These are phyloP conservation scores for Eulithis testata DNA, from an alignment of 2,888 invertebrate species.

Conservation along the genomic window DNA sequence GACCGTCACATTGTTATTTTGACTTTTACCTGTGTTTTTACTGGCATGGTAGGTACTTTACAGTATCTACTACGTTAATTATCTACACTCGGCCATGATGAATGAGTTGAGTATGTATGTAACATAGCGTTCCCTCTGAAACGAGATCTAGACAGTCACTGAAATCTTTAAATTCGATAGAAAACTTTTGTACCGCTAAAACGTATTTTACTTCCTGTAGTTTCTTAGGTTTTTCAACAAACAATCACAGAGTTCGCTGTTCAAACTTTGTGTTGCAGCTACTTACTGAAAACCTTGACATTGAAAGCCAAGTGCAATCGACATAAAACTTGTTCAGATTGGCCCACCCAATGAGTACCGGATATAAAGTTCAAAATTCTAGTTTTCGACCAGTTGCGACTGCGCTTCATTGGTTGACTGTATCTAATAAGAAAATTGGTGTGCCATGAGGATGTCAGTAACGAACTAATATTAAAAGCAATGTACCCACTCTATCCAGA, in stretches of 20 bases:
- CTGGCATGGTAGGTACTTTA: no score
- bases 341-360: background rate
- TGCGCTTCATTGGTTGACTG: conserved; percentile 28
- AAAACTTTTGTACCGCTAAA: no score
- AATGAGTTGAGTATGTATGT: no score
- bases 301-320: conserved; percentile 8
- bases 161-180: no score
- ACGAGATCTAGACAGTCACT: no score
- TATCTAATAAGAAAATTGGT: conserved; percentile 41
- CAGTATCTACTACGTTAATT: no score
- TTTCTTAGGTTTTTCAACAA: no score
- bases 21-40: no score
- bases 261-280: background rate
- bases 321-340: background rate
- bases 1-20: no score
- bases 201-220: no score
- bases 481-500: conserved; percentile 24
- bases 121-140: no score
- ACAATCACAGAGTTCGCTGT: background rate
- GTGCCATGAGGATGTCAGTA: conserved; percentile 37
- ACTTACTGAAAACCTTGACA: background rate
- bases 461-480: conserved; percentile 35
- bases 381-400: conserved; percentile 12
- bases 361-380: conserved; percentile 11
- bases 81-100: no score